phyloP scores from a whole-genome alignment of 2,113 vertebrate species.

The Mobula hypostoma region DNA sequence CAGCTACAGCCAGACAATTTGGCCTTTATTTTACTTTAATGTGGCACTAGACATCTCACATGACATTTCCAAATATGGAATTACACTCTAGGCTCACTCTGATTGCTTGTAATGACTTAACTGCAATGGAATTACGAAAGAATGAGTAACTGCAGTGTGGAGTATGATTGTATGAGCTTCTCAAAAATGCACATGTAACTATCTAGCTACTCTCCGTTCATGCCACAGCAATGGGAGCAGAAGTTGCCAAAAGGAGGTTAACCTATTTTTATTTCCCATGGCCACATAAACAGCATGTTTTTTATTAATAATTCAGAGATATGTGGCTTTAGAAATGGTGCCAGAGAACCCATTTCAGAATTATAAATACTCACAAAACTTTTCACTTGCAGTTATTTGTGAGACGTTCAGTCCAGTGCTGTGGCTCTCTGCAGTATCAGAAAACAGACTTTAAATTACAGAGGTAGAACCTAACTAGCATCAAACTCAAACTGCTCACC shows the following conservation, averaged over 20 bases:
- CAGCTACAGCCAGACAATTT: constrained; percentile 78
- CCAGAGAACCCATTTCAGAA: not conserved
- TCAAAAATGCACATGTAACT: constrained; percentile 59
- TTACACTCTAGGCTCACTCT: constrained; percentile 77
- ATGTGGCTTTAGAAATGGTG: not conserved
- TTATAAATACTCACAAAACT: not conserved
- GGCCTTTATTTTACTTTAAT: constrained; percentile 72
- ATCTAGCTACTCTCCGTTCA: constrained; percentile 54
- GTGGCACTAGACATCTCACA: constrained; percentile 87
- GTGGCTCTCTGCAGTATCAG: not conserved
- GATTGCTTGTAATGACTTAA: constrained; percentile 95
- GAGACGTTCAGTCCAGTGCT: not conserved
- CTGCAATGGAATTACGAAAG: constrained; percentile 88
- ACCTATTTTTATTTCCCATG: not conserved
- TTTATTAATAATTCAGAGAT: not conserved
- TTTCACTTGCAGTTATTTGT: not conserved
- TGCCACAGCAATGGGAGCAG: not conserved
- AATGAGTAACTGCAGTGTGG: constrained; percentile 71
- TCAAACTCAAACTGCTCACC: not conserved
- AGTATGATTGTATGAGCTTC: constrained; percentile 59
- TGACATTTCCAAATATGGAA: constrained; percentile 99
- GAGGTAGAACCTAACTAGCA: too few species aligned
- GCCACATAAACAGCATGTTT: too few species aligned
- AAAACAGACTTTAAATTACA: not conserved
- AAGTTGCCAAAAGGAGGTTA: not conserved